A percentile compares a stretch with the other conserved stretches of the same genome.
phyloP scores from a whole-genome alignment of 2,113 vertebrate species.

The Strigops habroptila region DNA sequence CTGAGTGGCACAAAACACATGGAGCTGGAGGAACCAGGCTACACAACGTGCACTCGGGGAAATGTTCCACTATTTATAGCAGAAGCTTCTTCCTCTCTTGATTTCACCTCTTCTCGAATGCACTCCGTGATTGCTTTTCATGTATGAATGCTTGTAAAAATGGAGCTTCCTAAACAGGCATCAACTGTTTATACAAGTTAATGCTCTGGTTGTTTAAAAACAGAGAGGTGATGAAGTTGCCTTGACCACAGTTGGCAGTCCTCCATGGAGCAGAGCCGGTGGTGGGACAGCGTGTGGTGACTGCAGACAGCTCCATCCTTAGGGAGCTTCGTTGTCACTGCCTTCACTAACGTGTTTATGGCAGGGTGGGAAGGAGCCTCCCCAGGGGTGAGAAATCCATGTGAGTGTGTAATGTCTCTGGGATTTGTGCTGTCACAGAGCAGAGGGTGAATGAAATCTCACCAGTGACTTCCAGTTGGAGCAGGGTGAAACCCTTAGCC shows the following conservation, averaged over 20 bases:
- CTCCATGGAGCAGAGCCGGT: neutral
- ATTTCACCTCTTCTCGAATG: neutral
- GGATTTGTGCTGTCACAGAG: neutral
- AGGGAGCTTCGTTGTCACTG: neutral
- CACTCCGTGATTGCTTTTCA: slow-evolving; percentile 1
- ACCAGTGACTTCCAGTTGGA: neutral
- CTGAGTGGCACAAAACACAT: neutral
- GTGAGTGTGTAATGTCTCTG: neutral
- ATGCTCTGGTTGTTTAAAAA: neutral
- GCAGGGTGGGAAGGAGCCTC: neutral
- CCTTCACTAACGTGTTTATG: fast-evolving
- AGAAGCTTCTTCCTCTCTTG: neutral
- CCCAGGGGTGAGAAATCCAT: neutral
- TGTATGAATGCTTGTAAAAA: neutral
- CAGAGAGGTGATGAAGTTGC: neutral
- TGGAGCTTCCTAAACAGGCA: neutral
- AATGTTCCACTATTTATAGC: neutral
- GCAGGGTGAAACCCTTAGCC: neutral
- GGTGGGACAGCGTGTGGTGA: neutral
- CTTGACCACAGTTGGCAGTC: neutral
- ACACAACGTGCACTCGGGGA: fast-evolving
- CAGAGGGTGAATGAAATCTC: neutral
- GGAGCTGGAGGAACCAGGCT: neutral
- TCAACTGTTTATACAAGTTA: neutral
- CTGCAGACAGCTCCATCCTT: neutral